A percentile compares a stretch with the other conserved stretches of the same genome.
These are phyloP conservation scores for Ectobius pallidus DNA, from an alignment of 2,888 invertebrate genomes.

Conservation along the genomic window DNA sequence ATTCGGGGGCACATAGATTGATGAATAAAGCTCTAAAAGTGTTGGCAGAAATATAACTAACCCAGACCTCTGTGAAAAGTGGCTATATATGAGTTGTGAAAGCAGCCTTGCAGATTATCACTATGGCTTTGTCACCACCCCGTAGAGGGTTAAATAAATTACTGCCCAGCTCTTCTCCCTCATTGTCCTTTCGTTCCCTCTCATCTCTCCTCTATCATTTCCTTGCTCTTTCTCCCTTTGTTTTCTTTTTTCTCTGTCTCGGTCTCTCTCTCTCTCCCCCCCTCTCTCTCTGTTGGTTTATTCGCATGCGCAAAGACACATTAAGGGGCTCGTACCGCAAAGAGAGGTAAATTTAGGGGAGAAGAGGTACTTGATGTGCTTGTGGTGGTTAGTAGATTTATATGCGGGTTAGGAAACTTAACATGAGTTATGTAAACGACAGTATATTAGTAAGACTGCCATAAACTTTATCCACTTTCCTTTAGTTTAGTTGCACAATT, in stretches of 20 bases:
- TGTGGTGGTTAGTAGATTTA: constrained; percentile 10
- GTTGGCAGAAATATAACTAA: not conserved
- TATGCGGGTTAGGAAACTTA: not conserved
- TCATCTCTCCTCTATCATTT: too few species aligned
- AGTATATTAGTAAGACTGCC: not conserved
- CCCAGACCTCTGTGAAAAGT: not conserved
- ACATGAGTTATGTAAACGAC: not conserved
- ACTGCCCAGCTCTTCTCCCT: not conserved
- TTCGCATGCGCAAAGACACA: not conserved
- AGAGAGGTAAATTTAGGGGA: not conserved
- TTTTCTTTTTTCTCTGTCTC: too few species aligned
- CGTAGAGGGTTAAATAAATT: not conserved
- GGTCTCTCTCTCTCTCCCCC: too few species aligned
- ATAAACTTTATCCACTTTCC: not conserved
- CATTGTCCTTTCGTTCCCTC: too few species aligned
- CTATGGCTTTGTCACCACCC: not conserved
- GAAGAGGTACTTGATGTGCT: too few species aligned
- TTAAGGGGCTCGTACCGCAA: not conserved
- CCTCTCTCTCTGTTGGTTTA: too few species aligned
- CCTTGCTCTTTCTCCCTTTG: too few species aligned
- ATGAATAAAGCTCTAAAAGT: too few species aligned
- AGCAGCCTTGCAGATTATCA: constrained; percentile 8
- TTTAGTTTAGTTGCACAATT: too few species aligned
- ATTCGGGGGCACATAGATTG: too few species aligned
- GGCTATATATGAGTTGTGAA: too few species aligned